Conservation (phyloP, 2,888 invertebrate species). For the Brenthis daphne region DNA sequence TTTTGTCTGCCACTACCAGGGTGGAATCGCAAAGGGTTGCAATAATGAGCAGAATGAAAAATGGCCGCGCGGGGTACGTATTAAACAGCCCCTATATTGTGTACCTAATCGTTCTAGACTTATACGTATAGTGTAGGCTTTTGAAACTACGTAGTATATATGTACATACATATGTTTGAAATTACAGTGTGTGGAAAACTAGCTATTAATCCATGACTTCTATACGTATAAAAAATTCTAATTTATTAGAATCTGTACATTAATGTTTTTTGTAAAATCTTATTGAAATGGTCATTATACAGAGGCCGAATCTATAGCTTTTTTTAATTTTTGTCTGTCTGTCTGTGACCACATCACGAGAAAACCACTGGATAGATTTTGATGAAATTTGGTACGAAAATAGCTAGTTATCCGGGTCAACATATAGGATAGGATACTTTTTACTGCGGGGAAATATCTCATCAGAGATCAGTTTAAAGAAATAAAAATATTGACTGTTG, state of each 20-base stretch:
- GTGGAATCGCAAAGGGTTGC: conserved; percentile 76
- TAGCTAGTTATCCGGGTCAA: too few relatives aligned
- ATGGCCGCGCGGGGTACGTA: conserved; percentile 67
- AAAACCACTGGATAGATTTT: too few relatives aligned
- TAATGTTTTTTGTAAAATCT: too few relatives aligned
- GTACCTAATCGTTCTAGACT: conserved; percentile 34
- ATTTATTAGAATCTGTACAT: too few relatives aligned
- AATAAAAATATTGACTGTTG: too few relatives aligned
- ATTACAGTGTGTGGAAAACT: background rate
- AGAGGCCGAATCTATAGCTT: too few relatives aligned
- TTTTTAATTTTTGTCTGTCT: background rate
- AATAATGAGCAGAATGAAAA: conserved; percentile 73
- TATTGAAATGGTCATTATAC: too few relatives aligned
- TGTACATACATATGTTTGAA: background rate
- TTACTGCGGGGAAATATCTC: background rate
- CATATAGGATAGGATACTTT: too few relatives aligned
- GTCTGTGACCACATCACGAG: background rate
- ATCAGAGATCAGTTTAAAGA: too few relatives aligned
- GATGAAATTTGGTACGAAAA: too few relatives aligned
- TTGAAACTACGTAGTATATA: background rate
- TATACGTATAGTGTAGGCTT: conserved; percentile 20
- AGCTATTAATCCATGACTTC: background rate
- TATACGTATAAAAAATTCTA: background rate
- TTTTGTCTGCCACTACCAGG: conserved; percentile 54
- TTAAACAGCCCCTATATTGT: conserved; percentile 60